Base-by-base conservation (phyloP, 92 coral and sea anemone genomes). In the Diadumene lineata region DNA sequence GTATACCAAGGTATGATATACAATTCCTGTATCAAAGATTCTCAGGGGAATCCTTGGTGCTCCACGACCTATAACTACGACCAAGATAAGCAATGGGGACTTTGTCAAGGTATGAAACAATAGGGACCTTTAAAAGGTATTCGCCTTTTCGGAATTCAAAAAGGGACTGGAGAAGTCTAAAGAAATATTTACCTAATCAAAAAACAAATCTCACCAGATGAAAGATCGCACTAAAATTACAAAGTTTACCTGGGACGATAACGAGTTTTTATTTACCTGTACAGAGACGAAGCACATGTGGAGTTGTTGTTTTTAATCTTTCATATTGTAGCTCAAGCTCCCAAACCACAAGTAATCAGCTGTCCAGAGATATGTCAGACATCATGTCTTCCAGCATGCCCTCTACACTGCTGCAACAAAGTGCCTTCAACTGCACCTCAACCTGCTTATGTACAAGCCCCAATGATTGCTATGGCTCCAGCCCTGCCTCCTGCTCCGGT, bases 1-100 rank as follows among this genome's bases (percentile, higher is more conserved):
- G 83, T 81, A 38, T 94, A 86, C 79, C 84, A 94, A 66, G 81
- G 82, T 61, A 92, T 91, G 86, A 85, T 92, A 25, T 87, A 90
- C 79, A 84, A 80, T 16, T 38, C 82, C 24, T 94, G 97, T 69
- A 90, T 92, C 27, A 88, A 80, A 73, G 98, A 89, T 46, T 79
- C 79, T 68, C 82, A 72, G 27, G 53, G 62, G 23, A 83, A 86
- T 74, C 97, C 96, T 7, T 94, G 98, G 98, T 94, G 98, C 69
- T 89, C 85, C 6, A 85, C 97, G 2, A 92, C 98, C 1, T 88
- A 73, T 73, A 92, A 83, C 62, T 94, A 80, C 64, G 98, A 94
- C 51, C 57, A 43, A 24, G 92, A 94, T 70, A 87, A 87, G 26
- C 86, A 81, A 72, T 94, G 98, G 98, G 98, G 98, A 21, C 92